Evolutionary conservation across 2,797 vertebrate genomes (phyloP), one percentile per base, ranked within the genome.

Genomic region (Hypotaenidia okinawae): DNA sequence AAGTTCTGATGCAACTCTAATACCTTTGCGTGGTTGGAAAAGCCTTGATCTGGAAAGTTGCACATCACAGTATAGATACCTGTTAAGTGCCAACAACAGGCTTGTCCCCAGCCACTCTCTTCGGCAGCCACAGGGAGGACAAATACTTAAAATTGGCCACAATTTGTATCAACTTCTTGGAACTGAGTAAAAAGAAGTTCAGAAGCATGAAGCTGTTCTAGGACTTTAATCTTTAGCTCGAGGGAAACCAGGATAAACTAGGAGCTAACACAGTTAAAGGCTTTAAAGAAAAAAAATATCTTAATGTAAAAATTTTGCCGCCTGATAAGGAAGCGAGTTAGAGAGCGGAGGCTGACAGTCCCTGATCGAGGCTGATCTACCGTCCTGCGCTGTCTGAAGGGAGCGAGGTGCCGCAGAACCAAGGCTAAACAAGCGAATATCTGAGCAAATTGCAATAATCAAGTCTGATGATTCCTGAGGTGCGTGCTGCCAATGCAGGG

Each of bases 161-260:
- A 69, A 57, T 61, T 85, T 69, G 4, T 67, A 74, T 72, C 72
- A 92, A 85, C 78, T 93, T 77, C 25, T 52, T 76, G 45, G 66
- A 95, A 95, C 86, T 87, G 33, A 5, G 81, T 68, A 43, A 77
- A 91, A 90, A 73, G 22, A 23, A 49, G 72, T 93, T 93, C 39
- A 73, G 61, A 83, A 64, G 61, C 55, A 70, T 7, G 37, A 93
- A 95, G 74, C 33, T 90, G 51, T 75, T 78, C 62, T 87, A 77
- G 84, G 61, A 80, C 78, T 93, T 92, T 83, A 95, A 94, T 89
- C 88, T 93, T 73, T 87, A 75, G 81, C 86, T 96, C 0, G 6
- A 94, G 78, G 91, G 86, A 93, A 95, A 75, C 41, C 86, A 96
- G 86, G 84, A 89, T 92, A 92, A 95, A 95, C 78, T 43, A 80